Conservation (phyloP, 2,113 vertebrate genomes). For the Leptosomus discolor region DNA sequence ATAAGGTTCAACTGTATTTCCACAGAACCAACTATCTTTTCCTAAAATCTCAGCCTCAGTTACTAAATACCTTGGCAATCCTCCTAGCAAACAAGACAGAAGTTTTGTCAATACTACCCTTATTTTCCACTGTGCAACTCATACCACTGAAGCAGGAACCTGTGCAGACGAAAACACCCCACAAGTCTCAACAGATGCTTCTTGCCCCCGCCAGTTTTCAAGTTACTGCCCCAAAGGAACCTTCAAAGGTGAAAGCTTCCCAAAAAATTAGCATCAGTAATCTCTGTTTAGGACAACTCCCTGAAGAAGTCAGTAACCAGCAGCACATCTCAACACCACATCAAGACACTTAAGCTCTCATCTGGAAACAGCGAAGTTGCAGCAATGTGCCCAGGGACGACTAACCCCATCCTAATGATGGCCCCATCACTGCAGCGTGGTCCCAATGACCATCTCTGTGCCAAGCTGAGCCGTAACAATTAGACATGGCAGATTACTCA, state of each 20-base stretch:
- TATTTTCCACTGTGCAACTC: neutral
- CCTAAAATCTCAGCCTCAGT: neutral
- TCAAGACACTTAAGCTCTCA: neutral
- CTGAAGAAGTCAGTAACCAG: neutral
- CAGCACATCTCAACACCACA: neutral
- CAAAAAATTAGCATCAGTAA: neutral
- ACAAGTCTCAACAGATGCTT: neutral
- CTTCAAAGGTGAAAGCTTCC: neutral
- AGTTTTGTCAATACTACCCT: neutral
- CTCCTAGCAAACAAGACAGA: neutral
- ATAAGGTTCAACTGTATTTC: neutral
- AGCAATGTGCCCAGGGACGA: fast-evolving
- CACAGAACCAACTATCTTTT: neutral
- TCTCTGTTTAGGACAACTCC: neutral
- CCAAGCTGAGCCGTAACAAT: fast-evolving
- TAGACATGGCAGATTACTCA: neutral
- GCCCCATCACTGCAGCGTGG: neutral
- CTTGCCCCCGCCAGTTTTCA: neutral
- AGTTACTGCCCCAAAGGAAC: neutral
- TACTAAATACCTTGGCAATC: neutral
- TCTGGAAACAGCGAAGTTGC: neutral
- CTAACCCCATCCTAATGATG: neutral
- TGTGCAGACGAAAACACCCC: neutral
- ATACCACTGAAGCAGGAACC: neutral
- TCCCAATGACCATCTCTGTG: neutral